A percentile compares a stretch with the other conserved stretches of the same genome.
phyloP scores from a whole-genome alignment of 1,140 invertebrate species.

The Leptopilina boulardi region DNA sequence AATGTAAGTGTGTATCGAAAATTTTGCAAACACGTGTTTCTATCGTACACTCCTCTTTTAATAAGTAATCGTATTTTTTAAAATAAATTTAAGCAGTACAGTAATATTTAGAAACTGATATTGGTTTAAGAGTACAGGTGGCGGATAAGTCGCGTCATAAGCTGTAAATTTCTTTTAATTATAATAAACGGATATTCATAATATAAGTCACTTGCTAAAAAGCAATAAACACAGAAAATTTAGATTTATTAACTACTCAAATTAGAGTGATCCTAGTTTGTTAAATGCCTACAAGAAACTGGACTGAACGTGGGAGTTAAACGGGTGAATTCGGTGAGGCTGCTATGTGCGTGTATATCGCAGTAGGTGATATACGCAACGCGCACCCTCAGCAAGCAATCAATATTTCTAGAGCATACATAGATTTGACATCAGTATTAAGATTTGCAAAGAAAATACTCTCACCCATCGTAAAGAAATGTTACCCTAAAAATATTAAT shows the following conservation, averaged over 20 bases:
- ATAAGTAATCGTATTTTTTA: background rate
- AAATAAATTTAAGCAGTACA: no score
- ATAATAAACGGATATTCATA: conserved; percentile 24
- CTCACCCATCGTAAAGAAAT: background rate
- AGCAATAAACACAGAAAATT: conserved; percentile 37
- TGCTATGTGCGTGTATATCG: conserved; percentile 51
- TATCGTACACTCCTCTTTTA: background rate
- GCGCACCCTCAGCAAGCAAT: conserved; percentile 71
- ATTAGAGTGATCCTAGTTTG: conserved; percentile 64
- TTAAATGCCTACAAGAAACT: conserved; percentile 74
- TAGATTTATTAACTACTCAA: conserved; percentile 46
- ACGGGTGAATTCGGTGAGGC: conserved; percentile 54
- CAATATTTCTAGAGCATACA: conserved; percentile 69
- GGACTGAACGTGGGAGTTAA: conserved; percentile 60
- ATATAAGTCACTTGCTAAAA: conserved; percentile 32
- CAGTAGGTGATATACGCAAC: conserved; percentile 59
- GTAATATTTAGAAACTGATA: background rate
- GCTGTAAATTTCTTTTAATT: background rate
- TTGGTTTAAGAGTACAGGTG: background rate
- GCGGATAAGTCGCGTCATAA: conserved; percentile 26
- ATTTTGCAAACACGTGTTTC: background rate
- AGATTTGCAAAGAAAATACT: conserved; percentile 55
- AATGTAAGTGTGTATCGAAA: background rate
- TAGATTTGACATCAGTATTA: conserved; percentile 70
- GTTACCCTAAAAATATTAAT: background rate